Percentiles rank a stretch among this genome's conserved stretches.
Evolutionary conservation across 30 jellyfish, hydroid and myxozoan genomes (phyloP).

Genomic region (Chrysaora quinquecirrha): DNA sequence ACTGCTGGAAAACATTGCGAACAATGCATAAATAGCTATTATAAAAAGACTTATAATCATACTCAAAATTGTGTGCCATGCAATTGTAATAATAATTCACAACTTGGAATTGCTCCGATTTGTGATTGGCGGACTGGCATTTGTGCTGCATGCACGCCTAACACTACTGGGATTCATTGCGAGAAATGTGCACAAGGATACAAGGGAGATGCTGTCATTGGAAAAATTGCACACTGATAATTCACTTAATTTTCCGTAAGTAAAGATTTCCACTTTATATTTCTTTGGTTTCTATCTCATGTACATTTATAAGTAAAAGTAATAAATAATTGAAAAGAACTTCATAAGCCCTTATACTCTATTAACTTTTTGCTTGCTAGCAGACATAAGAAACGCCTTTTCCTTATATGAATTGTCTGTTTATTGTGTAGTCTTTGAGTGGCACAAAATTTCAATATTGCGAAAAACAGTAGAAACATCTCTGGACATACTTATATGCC

Average conservation of each 20-base stretch:
- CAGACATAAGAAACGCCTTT: no score
- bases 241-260: conserved; percentile 17
- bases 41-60: conserved; percentile 1
- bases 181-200: conserved; percentile 61
- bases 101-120: conserved; percentile 19
- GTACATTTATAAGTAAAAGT: no score
- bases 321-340: no score
- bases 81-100: conserved; percentile 53
- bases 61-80: conserved; percentile 41
- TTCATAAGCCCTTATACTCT: no score
- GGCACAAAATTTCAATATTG: no score
- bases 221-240: conserved; percentile 54
- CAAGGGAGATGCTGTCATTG: conserved; percentile 61
- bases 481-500: no score
- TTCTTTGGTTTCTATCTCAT: no score
- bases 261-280: no score
- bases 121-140: conserved; percentile 52
- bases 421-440: no score
- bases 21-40: conserved; percentile 44
- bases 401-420: no score
- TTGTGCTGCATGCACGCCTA: conserved; percentile 25
- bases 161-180: conserved; percentile 61
- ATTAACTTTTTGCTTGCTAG: no score
- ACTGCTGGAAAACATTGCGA: conserved; percentile 68
- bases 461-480: no score